phyloP scores from a whole-genome alignment of 2,888 invertebrate genomes.

The Conistra vaccinii region DNA sequence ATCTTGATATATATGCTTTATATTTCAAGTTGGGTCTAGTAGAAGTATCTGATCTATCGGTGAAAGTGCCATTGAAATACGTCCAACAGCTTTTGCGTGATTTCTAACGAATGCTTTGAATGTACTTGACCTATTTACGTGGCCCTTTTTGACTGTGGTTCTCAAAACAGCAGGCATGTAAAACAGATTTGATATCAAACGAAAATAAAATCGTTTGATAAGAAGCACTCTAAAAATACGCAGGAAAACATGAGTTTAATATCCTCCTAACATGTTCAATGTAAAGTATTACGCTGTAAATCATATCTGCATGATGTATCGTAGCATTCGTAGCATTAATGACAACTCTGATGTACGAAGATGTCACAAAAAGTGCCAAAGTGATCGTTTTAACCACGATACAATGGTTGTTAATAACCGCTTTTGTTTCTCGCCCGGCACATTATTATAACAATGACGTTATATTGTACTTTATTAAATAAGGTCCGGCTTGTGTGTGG shows the following conservation, averaged over 20 bases:
- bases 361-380: conserved; percentile 65
- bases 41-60: conserved; percentile 21
- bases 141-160: conserved; percentile 17
- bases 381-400: conserved; percentile 60
- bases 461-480: conserved; percentile 63
- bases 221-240: background rate
- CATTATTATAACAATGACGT: conserved; percentile 68
- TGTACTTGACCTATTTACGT: conserved; percentile 4
- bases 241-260: background rate
- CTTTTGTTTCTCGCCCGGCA: conserved; percentile 65
- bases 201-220: background rate
- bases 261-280: conserved; percentile 3
- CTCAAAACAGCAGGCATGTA: background rate
- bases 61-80: conserved; percentile 52
- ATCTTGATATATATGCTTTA: conserved; percentile 31
- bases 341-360: conserved; percentile 42
- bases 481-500: conserved; percentile 62
- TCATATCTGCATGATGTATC: conserved; percentile 47
- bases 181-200: background rate
- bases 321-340: too few relatives aligned
- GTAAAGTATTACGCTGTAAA: conserved; percentile 25
- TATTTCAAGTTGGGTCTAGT: conserved; percentile 33
- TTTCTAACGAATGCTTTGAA: conserved; percentile 40
- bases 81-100: conserved; percentile 25
- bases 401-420: conserved; percentile 68